These are phyloP conservation scores for Eupithecia subfuscata DNA, from an alignment of 2,888 invertebrate genomes.

Conservation along the genomic window DNA sequence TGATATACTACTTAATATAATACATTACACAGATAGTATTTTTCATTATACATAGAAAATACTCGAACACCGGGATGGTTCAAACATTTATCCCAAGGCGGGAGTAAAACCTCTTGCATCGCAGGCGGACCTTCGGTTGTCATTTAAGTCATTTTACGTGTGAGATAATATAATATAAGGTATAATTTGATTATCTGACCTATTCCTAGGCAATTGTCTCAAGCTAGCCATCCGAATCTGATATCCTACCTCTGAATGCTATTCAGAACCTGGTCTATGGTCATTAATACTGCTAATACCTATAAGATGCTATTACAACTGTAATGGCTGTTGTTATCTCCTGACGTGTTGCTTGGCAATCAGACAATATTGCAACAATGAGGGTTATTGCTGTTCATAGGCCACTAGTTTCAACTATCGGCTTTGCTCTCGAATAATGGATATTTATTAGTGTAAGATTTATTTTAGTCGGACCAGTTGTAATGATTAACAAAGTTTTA, in stretches of 20 bases:
- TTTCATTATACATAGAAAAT: too few relatives aligned
- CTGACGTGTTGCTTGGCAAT: conserved; percentile 3
- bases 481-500: neutral
- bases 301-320: neutral
- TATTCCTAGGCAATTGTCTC: neutral
- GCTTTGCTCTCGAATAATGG: neutral
- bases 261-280: neutral
- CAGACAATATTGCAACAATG: neutral
- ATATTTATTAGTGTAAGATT: neutral
- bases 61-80: too few relatives aligned
- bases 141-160: too few relatives aligned
- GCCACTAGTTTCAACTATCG: neutral
- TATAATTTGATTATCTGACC: neutral
- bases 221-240: neutral
- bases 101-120: too few relatives aligned
- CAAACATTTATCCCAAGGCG: too few relatives aligned
- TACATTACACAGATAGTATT: too few relatives aligned
- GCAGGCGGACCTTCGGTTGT: too few relatives aligned
- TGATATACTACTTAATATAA: too few relatives aligned
- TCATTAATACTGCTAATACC: neutral
- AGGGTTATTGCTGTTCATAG: neutral
- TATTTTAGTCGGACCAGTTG: neutral
- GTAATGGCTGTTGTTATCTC: neutral
- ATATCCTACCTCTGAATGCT: neutral
- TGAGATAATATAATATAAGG: neutral